Conservation (phyloP, 2,888 invertebrate genomes). For the Stictocephala bisonia region DNA sequence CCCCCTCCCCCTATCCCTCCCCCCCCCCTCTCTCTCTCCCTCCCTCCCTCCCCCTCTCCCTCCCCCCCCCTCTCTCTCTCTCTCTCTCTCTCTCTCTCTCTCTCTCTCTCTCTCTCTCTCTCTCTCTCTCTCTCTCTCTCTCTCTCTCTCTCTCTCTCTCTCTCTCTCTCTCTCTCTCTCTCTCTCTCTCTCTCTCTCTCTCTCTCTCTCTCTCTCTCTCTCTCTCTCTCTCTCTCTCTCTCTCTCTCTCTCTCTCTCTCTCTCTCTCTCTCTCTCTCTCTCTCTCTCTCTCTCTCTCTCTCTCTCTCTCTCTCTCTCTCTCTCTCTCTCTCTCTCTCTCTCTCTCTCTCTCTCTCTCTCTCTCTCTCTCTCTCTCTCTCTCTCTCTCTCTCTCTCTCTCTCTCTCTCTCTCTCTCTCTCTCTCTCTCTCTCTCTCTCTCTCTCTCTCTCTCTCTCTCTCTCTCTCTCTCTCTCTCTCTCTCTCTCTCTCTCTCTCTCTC, state of each 20-base stretch:
- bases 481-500: conserved; percentile 21
- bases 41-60: background rate
- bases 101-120: background rate
- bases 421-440: background rate
- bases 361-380: background rate
- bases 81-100: background rate
- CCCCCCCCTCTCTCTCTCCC: background rate
- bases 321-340: background rate
- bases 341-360: background rate
- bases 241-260: conserved; percentile 21
- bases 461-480: conserved; percentile 27
- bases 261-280: conserved; percentile 27
- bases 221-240: conserved; percentile 21
- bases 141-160: background rate
- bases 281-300: conserved; percentile 17
- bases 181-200: conserved; percentile 2
- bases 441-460: conserved; percentile 60
- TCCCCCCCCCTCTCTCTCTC: background rate
- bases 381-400: background rate
- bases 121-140: background rate
- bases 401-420: background rate
- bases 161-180: background rate
- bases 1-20: too few species aligned
- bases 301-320: conserved; percentile 15
- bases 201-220: conserved; percentile 60